Base-by-base conservation (phyloP, 2,797 vertebrate species). In the Sphaeramia orbicularis region DNA sequence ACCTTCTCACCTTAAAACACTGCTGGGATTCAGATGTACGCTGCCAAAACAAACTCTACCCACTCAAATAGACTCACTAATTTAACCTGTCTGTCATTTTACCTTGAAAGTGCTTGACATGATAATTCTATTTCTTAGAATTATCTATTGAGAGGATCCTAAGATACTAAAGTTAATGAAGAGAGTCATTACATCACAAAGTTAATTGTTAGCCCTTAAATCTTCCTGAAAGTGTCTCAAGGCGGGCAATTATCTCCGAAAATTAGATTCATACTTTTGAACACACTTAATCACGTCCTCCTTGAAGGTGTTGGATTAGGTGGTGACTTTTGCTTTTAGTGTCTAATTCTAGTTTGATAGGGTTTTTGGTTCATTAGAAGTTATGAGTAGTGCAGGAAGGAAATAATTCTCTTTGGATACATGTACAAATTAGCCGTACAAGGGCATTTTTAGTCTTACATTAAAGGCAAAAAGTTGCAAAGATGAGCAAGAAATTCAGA, bases 1-100 rank as follows among this genome's bases (percentile, higher is more conserved):
- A 84, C 83, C 88, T 79, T 86, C 83, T 87, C 80, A 83, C 75
- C 85, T 32, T 73, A 71, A 36, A 16, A 60, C 12, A 50, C 82
- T 73, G 63, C 80, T 60, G 81, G 77, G 78, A 75, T 52, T 47
- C 63, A 54, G 44, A 57, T 51, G 52, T 60, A 61, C 2, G 35
- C 77, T 81, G 82, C 85, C 87, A 87, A 86, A 65, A 50, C 68
- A 78, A 84, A 82, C 70, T 82, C 69, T 76, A 71, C 50, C 71
- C 64, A 78, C 61, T 50, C 41, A 14, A 8, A 55, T 60, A 19
- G 8, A 35, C 45, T 67, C 59, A 45, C 18, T 9, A 3, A 57
- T 60, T 64, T 59, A 57, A 62, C 49, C 44, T 27, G 30, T 45
- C 16, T 1, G 11, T 54, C 54, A 52, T 79, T 78, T 76, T 69